A percentile compares a stretch with the other conserved stretches of the same genome.
These are phyloP conservation scores for Ceratotherium simum DNA, from an alignment of 2,113 vertebrate genomes.

Conservation along the genomic window DNA sequence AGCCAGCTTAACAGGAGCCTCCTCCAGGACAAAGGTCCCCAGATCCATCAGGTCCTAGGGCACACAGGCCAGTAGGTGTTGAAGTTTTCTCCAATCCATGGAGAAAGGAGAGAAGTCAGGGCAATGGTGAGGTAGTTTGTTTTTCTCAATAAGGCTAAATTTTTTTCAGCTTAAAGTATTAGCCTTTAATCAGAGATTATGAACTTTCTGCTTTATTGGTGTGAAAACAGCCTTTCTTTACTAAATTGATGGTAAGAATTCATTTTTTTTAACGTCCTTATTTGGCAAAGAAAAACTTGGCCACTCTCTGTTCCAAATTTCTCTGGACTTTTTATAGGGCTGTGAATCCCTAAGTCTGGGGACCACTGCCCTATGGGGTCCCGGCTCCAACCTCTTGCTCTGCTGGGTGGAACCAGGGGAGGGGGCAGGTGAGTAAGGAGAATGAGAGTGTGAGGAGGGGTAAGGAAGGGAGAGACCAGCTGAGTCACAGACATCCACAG, in stretches of 20 bases:
- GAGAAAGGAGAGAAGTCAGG: slow-evolving; percentile 11
- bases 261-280: slow-evolving; percentile 21
- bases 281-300: slow-evolving; percentile 51
- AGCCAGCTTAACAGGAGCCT: background rate
- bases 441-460: background rate
- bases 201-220: slow-evolving; percentile 15
- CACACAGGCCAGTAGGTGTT: background rate
- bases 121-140: background rate
- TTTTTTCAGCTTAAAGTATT: slow-evolving; percentile 28
- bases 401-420: background rate
- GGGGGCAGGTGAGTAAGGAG: background rate
- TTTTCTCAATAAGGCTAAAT: background rate
- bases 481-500: background rate
- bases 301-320: slow-evolving; percentile 8
- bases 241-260: background rate
- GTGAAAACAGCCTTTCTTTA: slow-evolving; percentile 51
- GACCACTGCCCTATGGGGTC: background rate
- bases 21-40: background rate
- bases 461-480: background rate
- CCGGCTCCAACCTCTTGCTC: background rate
- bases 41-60: background rate
- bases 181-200: slow-evolving; percentile 53
- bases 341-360: background rate
- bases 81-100: background rate
- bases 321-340: slow-evolving; percentile 27